Evolutionary conservation across 1,140 invertebrate species (phyloP).

Genomic region (Heliconius hewitsoni): DNA sequence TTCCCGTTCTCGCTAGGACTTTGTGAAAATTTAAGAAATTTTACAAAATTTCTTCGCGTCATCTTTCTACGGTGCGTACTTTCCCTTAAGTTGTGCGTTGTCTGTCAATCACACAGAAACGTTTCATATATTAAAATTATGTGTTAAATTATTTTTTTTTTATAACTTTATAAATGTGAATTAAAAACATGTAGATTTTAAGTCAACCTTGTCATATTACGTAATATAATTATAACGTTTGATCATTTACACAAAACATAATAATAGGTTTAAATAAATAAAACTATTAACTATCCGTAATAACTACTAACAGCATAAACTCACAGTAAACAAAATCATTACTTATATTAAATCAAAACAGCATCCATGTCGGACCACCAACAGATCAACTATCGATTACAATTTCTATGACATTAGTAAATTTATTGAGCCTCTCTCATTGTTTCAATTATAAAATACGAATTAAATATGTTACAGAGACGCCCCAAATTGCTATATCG

Average conservation of each 20-base stretch:
- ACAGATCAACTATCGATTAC: slow-evolving; percentile 60
- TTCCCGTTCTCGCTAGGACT: too few relatives aligned
- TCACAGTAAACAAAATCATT: slow-evolving; percentile 31
- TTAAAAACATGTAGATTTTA: background rate
- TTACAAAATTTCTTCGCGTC: too few relatives aligned
- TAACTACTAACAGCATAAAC: slow-evolving; percentile 18
- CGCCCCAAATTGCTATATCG: slow-evolving; percentile 74
- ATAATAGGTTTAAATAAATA: slow-evolving; percentile 11
- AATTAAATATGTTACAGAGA: slow-evolving; percentile 64
- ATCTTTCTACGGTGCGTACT: too few relatives aligned
- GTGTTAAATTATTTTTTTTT: too few relatives aligned
- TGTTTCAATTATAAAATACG: slow-evolving; percentile 77
- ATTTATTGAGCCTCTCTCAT: slow-evolving; percentile 68
- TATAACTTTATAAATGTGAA: too few relatives aligned
- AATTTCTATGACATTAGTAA: slow-evolving; percentile 48
- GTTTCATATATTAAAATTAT: too few relatives aligned
- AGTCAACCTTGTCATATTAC: background rate
- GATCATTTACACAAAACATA: background rate
- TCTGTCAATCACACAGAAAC: too few relatives aligned
- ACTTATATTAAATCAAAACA: slow-evolving; percentile 56
- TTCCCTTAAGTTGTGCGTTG: too few relatives aligned
- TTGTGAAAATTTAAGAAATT: too few relatives aligned
- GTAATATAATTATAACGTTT: background rate
- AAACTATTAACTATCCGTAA: background rate
- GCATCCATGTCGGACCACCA: slow-evolving; percentile 64